Evolutionary conservation across 2,113 vertebrate genomes (phyloP).

Genomic region (Lipotes vexillifer): DNA sequence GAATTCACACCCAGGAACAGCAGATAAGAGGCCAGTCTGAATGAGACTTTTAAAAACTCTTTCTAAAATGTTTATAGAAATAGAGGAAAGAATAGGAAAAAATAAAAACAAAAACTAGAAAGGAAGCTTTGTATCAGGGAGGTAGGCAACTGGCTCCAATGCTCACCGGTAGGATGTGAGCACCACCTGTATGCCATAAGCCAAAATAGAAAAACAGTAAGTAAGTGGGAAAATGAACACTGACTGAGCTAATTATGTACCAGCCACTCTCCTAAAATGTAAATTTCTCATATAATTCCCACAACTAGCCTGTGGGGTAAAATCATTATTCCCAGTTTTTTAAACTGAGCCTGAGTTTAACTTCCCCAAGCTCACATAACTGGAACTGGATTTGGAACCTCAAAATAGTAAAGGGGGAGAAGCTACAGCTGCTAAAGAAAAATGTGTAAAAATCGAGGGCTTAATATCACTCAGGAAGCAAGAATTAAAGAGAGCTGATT

Average conservation of each 20-base stretch:
- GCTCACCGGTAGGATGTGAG: neutral
- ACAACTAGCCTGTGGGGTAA: neutral
- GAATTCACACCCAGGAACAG: neutral
- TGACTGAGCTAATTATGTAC: neutral
- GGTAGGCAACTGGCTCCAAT: neutral
- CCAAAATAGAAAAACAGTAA: neutral
- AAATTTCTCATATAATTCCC: neutral
- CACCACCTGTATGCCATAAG: accelerated
- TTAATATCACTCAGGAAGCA: neutral
- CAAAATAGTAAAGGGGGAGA: neutral
- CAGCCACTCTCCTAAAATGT: neutral
- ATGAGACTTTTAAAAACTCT: neutral
- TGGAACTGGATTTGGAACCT: neutral
- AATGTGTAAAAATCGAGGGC: neutral
- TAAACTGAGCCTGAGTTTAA: neutral
- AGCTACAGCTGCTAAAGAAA: neutral
- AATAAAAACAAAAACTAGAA: neutral
- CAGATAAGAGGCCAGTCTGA: neutral
- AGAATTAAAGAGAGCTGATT: neutral
- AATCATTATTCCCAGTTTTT: neutral
- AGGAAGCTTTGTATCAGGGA: neutral
- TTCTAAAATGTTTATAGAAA: neutral
- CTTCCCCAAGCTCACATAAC: neutral
- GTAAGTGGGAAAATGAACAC: neutral
- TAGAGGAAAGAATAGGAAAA: neutral